Evolutionary conservation across 2,888 invertebrate genomes (phyloP).

Genomic region (Electrophaes corylata): DNA sequence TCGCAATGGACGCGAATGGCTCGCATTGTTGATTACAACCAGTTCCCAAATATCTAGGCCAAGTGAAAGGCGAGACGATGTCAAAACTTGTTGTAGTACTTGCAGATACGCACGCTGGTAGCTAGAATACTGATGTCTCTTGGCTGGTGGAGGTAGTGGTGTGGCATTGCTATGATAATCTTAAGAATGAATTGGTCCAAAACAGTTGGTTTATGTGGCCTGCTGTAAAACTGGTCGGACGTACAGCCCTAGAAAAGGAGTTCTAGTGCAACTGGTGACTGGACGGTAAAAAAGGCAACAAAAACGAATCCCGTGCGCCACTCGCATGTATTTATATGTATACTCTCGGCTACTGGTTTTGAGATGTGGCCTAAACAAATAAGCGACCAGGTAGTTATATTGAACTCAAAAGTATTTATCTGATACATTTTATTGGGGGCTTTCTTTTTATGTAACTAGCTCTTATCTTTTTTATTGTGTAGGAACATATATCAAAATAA

Average conservation of each 20-base stretch:
- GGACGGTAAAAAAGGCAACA: slow-evolving; percentile 76
- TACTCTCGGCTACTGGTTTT: slow-evolving; percentile 80
- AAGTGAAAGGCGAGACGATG: slow-evolving; percentile 80
- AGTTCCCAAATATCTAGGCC: slow-evolving; percentile 82
- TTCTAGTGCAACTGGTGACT: slow-evolving; percentile 75
- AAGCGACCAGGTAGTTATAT: slow-evolving; percentile 81
- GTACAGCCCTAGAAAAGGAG: slow-evolving; percentile 61
- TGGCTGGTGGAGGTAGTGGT: background rate
- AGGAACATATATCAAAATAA: slow-evolving; percentile 3
- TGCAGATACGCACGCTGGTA: slow-evolving; percentile 49
- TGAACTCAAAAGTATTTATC: slow-evolving; percentile 69
- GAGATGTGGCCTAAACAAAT: slow-evolving; percentile 80
- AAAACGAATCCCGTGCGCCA: slow-evolving; percentile 68
- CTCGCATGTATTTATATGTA: slow-evolving; percentile 66
- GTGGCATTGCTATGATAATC: background rate
- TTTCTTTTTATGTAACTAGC: slow-evolving; percentile 34
- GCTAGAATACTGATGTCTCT: slow-evolving; percentile 19
- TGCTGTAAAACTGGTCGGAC: slow-evolving; percentile 21
- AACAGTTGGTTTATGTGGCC: background rate
- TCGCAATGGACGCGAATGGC: slow-evolving; percentile 50
- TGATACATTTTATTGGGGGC: slow-evolving; percentile 70
- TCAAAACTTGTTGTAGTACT: slow-evolving; percentile 57
- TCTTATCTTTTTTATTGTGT: slow-evolving; percentile 13
- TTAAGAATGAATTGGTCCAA: background rate
- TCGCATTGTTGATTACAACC: slow-evolving; percentile 76